phyloP scores from a whole-genome alignment of 2,888 invertebrate species.

The Eretmocerus hayati region DNA sequence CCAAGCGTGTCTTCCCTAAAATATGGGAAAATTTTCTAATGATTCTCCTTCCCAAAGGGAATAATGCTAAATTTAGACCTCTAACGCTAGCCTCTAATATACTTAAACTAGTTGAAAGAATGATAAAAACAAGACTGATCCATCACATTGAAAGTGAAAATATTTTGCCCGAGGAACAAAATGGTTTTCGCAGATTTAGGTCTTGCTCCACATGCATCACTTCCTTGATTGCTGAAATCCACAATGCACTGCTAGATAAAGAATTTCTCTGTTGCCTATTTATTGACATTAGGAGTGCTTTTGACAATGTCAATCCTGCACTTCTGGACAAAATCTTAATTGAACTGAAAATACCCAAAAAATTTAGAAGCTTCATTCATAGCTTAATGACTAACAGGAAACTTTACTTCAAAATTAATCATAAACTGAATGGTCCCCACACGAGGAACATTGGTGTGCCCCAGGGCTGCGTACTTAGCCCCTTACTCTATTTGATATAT shows the following conservation, averaged over 20 bases:
- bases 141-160: neutral
- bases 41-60: neutral
- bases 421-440: slow-evolving; percentile 2
- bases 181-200: neutral
- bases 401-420: slow-evolving; percentile 2
- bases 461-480: slow-evolving; percentile 7
- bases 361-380: slow-evolving; percentile 3
- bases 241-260: neutral
- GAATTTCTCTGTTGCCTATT: neutral
- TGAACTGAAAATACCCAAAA: slow-evolving; percentile 1
- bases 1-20: neutral
- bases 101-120: neutral
- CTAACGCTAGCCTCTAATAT: neutral
- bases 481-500: slow-evolving; percentile 1
- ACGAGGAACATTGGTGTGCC: slow-evolving; percentile 1
- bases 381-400: slow-evolving; percentile 2
- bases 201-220: neutral
- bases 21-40: neutral
- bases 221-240: neutral
- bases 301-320: slow-evolving; percentile 1
- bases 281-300: slow-evolving; percentile 3
- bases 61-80: neutral
- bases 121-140: neutral
- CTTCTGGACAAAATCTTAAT: neutral
- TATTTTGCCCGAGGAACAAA: neutral